A percentile compares a stretch with the other conserved stretches of the same genome.
These are phyloP conservation scores for Graptemys geographica DNA, from an alignment of 2,797 vertebrate species.

Conservation along the genomic window DNA sequence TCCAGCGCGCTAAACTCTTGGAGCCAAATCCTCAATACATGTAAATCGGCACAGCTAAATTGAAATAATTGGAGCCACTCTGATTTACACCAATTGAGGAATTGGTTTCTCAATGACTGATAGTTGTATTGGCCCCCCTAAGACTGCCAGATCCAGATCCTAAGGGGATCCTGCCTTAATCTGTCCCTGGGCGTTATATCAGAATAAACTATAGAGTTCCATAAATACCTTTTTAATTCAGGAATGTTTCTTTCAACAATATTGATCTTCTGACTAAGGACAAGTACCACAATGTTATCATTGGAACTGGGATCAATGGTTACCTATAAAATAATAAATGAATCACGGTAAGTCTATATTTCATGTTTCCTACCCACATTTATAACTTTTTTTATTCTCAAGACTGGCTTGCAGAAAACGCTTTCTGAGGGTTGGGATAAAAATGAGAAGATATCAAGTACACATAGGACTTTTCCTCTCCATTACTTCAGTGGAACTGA, in stretches of 20 bases:
- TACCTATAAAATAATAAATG: conserved; percentile 74
- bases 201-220: not conserved
- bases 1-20: not conserved
- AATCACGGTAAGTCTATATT: not conserved
- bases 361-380: not conserved
- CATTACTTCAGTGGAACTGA: not conserved
- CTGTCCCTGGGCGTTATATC: not conserved
- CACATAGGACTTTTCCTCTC: not conserved
- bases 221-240: conserved; percentile 78
- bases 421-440: not conserved
- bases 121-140: not conserved
- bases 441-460: not conserved
- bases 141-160: not conserved
- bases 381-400: not conserved
- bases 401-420: not conserved
- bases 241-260: conserved; percentile 75
- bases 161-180: not conserved
- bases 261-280: conserved; percentile 78
- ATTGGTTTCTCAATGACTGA: not conserved
- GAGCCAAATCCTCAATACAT: not conserved
- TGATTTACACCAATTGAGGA: not conserved
- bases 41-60: not conserved
- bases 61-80: not conserved
- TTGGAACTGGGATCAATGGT: conserved; percentile 65
- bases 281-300: conserved; percentile 74